phyloP scores from a whole-genome alignment of 2,113 vertebrate species.

The Grus americana region DNA sequence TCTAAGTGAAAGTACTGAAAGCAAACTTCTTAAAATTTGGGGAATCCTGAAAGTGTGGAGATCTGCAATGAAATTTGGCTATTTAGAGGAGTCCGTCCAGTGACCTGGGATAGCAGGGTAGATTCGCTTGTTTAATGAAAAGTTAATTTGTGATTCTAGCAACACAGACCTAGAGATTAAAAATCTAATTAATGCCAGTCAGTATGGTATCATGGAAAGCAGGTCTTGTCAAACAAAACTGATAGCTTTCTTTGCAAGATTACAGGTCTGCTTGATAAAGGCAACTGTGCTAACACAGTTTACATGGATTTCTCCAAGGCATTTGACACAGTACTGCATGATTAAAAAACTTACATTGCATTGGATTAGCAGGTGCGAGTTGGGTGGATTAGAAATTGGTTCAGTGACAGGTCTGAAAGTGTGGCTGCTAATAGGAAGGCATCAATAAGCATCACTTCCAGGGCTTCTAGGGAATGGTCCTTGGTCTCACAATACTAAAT shows the following conservation, averaged over 20 bases:
- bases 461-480: background rate
- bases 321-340: background rate
- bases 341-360: background rate
- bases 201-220: constrained; percentile 10
- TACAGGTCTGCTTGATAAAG: constrained; percentile 33
- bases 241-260: constrained; percentile 28
- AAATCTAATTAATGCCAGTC: constrained; percentile 32
- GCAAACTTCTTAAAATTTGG: background rate
- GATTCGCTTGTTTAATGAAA: background rate
- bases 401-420: background rate
- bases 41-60: background rate
- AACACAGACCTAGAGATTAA: constrained; percentile 38
- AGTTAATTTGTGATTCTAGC: constrained; percentile 19
- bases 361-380: background rate
- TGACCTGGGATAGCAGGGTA: background rate
- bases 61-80: background rate
- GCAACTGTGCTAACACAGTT: constrained; percentile 20
- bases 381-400: background rate
- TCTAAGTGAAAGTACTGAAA: background rate
- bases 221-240: constrained; percentile 8
- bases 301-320: constrained; percentile 47
- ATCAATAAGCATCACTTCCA: background rate
- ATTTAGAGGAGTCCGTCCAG: background rate
- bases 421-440: background rate
- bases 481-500: background rate